Conservation (phyloP, 2,888 invertebrate species). For the Belgica antarctica region DNA sequence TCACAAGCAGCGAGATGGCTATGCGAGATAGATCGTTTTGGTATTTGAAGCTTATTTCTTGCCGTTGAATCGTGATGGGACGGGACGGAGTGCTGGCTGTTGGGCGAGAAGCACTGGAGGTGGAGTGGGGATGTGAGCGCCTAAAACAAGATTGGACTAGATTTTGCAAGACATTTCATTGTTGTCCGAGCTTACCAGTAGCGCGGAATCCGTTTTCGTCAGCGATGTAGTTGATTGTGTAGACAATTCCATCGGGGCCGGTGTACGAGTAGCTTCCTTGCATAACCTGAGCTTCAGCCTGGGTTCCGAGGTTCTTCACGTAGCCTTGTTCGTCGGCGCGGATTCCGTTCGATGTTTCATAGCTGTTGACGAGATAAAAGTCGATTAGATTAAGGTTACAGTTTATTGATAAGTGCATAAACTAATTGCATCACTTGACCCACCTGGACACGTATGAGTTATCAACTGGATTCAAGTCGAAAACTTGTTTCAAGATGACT, state of each 20-base stretch:
- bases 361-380: conserved; percentile 53
- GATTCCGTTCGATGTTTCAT: conserved; percentile 66
- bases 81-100: neutral
- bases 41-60: neutral
- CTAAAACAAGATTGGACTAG: no score
- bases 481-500: conserved; percentile 57
- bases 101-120: neutral
- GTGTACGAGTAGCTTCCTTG: conserved; percentile 61
- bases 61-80: neutral
- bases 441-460: conserved; percentile 58
- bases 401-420: conserved; percentile 15
- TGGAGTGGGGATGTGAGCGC: neutral
- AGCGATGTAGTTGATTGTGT: conserved; percentile 57
- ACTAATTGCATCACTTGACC: conserved; percentile 7
- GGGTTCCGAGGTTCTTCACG: conserved; percentile 61
- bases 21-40: neutral
- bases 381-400: no score
- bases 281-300: conserved; percentile 61
- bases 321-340: conserved; percentile 63
- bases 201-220: conserved; percentile 58
- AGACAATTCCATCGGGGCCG: conserved; percentile 60
- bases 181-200: conserved; percentile 50
- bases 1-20: conserved; percentile 18
- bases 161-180: neutral
- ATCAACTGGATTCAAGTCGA: conserved; percentile 56